Evolutionary conservation across 2,797 vertebrate species (phyloP).

Genomic region (Anabacerthia variegaticeps): DNA sequence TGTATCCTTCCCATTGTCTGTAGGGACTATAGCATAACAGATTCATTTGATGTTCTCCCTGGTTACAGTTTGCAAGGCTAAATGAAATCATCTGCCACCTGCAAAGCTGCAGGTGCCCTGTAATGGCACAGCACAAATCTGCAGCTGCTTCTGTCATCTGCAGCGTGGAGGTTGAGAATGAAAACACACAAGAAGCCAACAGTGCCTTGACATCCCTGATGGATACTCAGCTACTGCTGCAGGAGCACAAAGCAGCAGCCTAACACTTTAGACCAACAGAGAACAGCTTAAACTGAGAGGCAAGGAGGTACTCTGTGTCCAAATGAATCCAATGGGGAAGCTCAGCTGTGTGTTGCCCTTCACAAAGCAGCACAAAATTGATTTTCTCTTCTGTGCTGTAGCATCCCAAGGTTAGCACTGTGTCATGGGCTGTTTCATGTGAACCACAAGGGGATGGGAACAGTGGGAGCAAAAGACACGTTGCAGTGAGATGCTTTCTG

Average conservation of each 20-base stretch:
- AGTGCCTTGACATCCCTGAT: not conserved
- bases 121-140: not conserved
- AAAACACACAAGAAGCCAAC: not conserved
- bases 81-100: not conserved
- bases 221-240: not conserved
- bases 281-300: not conserved
- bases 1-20: not conserved
- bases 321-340: not conserved
- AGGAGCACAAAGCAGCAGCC: not conserved
- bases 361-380: not conserved
- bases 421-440: not conserved
- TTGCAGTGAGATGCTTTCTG: not conserved
- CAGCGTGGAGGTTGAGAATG: not conserved
- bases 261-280: not conserved
- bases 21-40: not conserved
- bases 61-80: not conserved
- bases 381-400: not conserved
- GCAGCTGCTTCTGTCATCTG: not conserved
- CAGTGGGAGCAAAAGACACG: not conserved
- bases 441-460: not conserved
- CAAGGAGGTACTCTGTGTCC: not conserved
- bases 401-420: not conserved
- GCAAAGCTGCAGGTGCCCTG: slow-evolving; percentile 6
- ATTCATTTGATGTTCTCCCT: not conserved
- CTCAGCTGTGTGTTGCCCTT: not conserved